Evolutionary conservation across 2,888 invertebrate species (phyloP).

Genomic region (Aphodius granarius): DNA sequence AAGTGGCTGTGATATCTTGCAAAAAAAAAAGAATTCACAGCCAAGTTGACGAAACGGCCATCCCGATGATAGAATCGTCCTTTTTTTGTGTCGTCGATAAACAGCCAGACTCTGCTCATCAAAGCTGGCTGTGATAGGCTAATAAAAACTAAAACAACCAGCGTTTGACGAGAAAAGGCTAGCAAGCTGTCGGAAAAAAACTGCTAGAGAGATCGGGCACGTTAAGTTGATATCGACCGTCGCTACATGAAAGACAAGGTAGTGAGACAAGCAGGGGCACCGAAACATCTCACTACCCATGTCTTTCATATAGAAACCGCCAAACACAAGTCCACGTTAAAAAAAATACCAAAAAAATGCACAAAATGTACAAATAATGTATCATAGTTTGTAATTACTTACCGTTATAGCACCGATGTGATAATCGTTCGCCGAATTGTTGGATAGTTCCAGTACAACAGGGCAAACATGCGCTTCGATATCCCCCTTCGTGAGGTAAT

Average conservation of each 20-base stretch:
- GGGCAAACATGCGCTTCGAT: constrained; percentile 68
- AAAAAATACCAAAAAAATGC: constrained; percentile 2
- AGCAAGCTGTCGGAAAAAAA: constrained; percentile 26
- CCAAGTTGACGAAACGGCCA: constrained; percentile 83
- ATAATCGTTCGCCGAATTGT: constrained; percentile 57
- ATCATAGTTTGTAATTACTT: constrained; percentile 47
- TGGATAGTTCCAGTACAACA: constrained; percentile 61
- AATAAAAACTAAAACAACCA: constrained; percentile 74
- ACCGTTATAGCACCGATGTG: constrained; percentile 60
- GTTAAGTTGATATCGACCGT: constrained; percentile 2
- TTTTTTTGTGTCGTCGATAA: background rate
- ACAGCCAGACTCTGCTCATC: constrained; percentile 79
- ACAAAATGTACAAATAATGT: background rate
- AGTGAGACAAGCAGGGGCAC: constrained; percentile 80
- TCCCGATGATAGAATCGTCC: constrained; percentile 46
- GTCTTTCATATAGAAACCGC: constrained; percentile 83
- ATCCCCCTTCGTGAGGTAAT: constrained; percentile 61
- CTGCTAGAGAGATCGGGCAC: background rate
- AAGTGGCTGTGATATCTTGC: constrained; percentile 97
- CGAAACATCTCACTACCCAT: constrained; percentile 96
- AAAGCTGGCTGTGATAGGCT: constrained; percentile 94
- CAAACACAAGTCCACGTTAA: constrained; percentile 14
- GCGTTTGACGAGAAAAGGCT: constrained; percentile 52
- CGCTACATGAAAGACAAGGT: constrained; percentile 96
- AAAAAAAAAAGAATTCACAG: constrained; percentile 73